Base-by-base conservation (phyloP, 2,113 vertebrate genomes). In the Osmerus mordax region DNA sequence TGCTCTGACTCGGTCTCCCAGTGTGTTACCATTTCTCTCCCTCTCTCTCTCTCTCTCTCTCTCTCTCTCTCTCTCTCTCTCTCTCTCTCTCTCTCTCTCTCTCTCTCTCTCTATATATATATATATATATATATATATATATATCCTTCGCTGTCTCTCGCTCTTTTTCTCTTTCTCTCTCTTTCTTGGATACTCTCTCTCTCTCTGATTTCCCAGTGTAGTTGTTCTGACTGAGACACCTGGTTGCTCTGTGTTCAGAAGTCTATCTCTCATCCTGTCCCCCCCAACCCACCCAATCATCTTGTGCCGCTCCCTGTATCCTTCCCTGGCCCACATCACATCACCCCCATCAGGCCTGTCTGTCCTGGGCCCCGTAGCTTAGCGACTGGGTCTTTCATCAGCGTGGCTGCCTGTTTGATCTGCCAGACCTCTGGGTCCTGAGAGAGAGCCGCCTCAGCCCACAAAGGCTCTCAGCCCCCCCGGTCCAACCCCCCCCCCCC, bases 61-160 rank as follows among this genome's bases (percentile, higher is more conserved):
- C 72, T 61, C 36, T 60, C 56, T 69, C 72, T 61, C 63, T 66
- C 63, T 58, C 62, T 36, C 64, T 56, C 63, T 41, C 25, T 29
- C 21, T 28, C 21, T 67, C 21, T 62, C 56, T 47, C 15, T 14
- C 21, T 61, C 23, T 29, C 55, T 59, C 65, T 62, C 47, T 23
- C 18, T 28, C 29, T 56, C 41, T 29, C 41, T 19, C 65, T 56
- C 4, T 61, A 25, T 21, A 21, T 21, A 21, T 21, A 21, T 21
- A 21, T 21, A 21, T 21, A 21, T 21, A 21, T 21, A 21, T 21
- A 21, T 21, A 21, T 21, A 21, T 21, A 21, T 21, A 21, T 21
- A 21, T 21, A 21, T 61, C 36, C 52, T 52, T 68, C 72, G 51
- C 63, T 66, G 51, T 58, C 62, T 36, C 64, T 56, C 63, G 21